Evolutionary conservation across 2,797 vertebrate species (phyloP).

Genomic region (Catamblyrhynchus diadema): DNA sequence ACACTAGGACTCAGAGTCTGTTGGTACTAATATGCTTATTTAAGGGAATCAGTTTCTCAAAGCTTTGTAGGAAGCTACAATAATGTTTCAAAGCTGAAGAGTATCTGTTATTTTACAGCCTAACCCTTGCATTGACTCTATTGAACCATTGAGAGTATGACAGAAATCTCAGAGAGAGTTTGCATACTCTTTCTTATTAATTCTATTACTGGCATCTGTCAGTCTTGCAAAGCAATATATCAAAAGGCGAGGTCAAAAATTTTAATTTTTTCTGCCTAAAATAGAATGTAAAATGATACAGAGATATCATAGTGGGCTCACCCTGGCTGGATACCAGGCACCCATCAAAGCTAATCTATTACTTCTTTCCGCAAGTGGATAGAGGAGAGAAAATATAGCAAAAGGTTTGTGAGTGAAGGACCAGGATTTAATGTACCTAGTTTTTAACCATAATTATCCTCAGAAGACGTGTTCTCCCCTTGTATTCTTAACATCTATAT

Average conservation of each 20-base stretch:
- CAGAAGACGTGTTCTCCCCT: background rate
- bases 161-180: background rate
- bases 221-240: background rate
- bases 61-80: background rate
- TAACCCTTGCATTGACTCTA: background rate
- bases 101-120: background rate
- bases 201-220: background rate
- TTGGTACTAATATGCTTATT: background rate
- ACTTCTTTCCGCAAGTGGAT: background rate
- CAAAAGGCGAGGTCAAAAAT: background rate
- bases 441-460: background rate
- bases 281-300: background rate
- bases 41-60: background rate
- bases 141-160: background rate
- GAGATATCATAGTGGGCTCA: background rate
- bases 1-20: background rate
- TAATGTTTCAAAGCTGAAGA: background rate
- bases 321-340: background rate
- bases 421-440: background rate
- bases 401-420: background rate
- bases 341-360: background rate
- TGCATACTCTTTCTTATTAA: background rate
- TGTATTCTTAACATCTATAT: background rate
- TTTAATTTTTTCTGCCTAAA: background rate
- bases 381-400: accelerated